Conservation (phyloP, 2,113 vertebrate species). For the Paradoxurus hermaphroditus region DNA sequence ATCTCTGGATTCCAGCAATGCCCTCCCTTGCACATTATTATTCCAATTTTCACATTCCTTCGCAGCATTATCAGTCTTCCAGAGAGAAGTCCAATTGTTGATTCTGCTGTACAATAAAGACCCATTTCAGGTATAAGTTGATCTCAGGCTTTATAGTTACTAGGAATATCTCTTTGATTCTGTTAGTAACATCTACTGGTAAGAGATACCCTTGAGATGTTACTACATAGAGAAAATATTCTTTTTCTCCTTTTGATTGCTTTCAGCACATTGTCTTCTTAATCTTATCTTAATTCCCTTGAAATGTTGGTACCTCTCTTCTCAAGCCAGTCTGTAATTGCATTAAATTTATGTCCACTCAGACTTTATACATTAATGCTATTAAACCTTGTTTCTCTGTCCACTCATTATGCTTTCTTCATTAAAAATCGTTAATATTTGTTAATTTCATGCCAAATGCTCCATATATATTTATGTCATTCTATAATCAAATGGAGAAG, state of each 20-base stretch:
- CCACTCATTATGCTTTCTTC: neutral
- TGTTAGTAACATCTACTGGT: neutral
- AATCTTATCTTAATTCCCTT: neutral
- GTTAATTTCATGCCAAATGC: neutral
- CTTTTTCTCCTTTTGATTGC: neutral
- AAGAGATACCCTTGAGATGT: neutral
- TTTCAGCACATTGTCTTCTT: neutral
- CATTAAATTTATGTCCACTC: neutral
- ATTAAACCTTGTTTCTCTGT: neutral
- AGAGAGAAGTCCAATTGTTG: neutral
- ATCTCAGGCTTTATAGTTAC: neutral
- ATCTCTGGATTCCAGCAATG: neutral
- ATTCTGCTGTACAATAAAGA: neutral
- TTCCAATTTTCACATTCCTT: neutral
- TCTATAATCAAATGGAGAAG: neutral
- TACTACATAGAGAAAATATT: neutral
- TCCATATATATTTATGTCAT: neutral
- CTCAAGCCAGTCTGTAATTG: neutral
- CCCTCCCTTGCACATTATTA: neutral
- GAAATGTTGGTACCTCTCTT: neutral
- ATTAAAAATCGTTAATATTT: neutral
- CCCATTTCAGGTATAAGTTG: neutral
- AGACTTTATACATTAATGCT: neutral
- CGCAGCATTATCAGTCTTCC: neutral
- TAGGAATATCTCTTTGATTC: neutral